Evolutionary conservation across 2,888 invertebrate genomes (phyloP).

Genomic region (Sinohyriopsis cumingii): DNA sequence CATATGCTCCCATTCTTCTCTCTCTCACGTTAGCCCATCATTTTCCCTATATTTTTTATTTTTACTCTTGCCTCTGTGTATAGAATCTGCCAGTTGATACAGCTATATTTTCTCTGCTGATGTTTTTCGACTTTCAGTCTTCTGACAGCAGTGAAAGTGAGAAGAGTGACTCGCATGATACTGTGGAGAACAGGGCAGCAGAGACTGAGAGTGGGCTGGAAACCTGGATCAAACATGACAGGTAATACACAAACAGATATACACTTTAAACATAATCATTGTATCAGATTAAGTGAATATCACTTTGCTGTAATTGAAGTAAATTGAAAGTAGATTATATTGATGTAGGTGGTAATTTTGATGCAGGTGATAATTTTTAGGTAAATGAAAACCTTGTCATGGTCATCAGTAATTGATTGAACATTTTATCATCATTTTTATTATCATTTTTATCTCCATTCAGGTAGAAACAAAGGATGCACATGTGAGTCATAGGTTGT

Average conservation of each 20-base stretch:
- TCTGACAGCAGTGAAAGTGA: slow-evolving; percentile 41
- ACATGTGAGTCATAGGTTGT: too few relatives aligned
- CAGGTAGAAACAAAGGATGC: too few relatives aligned
- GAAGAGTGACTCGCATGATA: slow-evolving; percentile 20
- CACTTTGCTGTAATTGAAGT: neutral
- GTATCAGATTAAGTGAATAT: neutral
- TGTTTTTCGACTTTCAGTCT: slow-evolving; percentile 30
- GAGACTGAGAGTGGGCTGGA: slow-evolving; percentile 58
- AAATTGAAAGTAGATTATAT: too few relatives aligned
- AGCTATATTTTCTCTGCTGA: neutral
- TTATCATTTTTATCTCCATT: too few relatives aligned
- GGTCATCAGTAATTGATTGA: too few relatives aligned
- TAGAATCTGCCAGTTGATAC: neutral
- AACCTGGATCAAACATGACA: slow-evolving; percentile 68
- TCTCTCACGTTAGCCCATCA: too few relatives aligned
- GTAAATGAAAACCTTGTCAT: too few relatives aligned
- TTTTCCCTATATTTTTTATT: too few relatives aligned
- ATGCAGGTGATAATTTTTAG: too few relatives aligned
- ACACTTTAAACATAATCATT: neutral
- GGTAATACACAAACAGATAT: slow-evolving; percentile 43
- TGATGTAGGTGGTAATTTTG: too few relatives aligned
- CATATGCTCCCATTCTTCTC: too few relatives aligned
- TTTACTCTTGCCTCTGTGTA: neutral
- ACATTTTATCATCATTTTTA: too few relatives aligned
- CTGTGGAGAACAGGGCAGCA: slow-evolving; percentile 2